Evolutionary conservation across 2,888 invertebrate genomes (phyloP).

Genomic region (Erebia epiphron): DNA sequence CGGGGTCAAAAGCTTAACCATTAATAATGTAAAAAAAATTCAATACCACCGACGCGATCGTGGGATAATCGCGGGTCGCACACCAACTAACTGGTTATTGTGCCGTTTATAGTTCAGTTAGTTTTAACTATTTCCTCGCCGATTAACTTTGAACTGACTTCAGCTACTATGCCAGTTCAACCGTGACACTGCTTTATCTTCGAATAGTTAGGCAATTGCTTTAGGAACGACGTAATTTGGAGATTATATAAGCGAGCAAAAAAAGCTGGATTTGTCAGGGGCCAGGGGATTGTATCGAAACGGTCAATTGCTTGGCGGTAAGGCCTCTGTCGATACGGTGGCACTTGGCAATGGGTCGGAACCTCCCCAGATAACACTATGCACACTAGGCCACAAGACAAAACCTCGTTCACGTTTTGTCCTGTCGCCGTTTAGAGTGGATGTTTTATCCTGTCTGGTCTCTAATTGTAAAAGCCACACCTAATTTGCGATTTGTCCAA

Average conservation of each 20-base stretch:
- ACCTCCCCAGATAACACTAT: neutral
- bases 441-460: too few relatives aligned
- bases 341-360: neutral
- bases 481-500: too few relatives aligned
- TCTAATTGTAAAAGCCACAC: too few relatives aligned
- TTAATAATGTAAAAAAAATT: slow-evolving; percentile 13
- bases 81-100: slow-evolving; percentile 36
- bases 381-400: too few relatives aligned
- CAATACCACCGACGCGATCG: slow-evolving; percentile 15
- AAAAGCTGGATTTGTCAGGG: slow-evolving; percentile 1
- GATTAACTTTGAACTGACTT: slow-evolving; percentile 36
- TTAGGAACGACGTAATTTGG: neutral
- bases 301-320: neutral
- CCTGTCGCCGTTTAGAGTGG: too few relatives aligned
- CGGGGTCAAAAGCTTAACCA: slow-evolving; percentile 8
- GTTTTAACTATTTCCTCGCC: slow-evolving; percentile 36
- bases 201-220: neutral
- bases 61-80: slow-evolving; percentile 33
- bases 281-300: neutral
- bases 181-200: slow-evolving; percentile 25
- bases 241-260: neutral
- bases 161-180: slow-evolving; percentile 28
- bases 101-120: slow-evolving; percentile 34
- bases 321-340: neutral
- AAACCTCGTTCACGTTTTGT: too few relatives aligned